Percentiles rank a stretch among this genome's conserved stretches.
These are phyloP conservation scores for Isichthys henryi DNA, from an alignment of 2,113 vertebrate species.

Conservation along the genomic window DNA sequence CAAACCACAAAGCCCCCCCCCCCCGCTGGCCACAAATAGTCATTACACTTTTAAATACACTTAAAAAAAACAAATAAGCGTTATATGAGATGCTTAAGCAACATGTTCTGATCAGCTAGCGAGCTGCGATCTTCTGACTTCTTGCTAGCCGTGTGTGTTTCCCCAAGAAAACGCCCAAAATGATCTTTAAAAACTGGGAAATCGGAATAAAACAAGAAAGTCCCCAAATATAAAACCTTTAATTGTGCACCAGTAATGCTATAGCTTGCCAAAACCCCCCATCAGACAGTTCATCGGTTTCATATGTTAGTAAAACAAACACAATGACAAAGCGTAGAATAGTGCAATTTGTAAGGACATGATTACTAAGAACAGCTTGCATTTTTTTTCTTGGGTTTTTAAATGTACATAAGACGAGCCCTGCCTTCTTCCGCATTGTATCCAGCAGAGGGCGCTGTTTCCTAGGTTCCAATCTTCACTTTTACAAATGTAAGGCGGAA, in stretches of 20 bases:
- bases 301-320: background rate
- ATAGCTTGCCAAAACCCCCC: background rate
- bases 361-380: background rate
- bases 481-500: background rate
- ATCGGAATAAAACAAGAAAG: background rate
- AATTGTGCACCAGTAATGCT: background rate
- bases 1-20: background rate
- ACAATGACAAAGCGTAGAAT: background rate
- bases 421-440: background rate
- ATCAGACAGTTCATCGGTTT: background rate
- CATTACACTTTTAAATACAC: background rate
- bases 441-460: conserved; percentile 37
- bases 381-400: background rate
- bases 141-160: background rate
- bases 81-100: background rate
- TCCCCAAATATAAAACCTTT: background rate
- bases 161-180: background rate
- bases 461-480: background rate
- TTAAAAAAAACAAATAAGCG: too few relatives aligned
- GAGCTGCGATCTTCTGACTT: background rate
- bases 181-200: background rate
- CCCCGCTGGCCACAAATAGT: background rate
- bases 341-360: background rate
- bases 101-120: background rate
- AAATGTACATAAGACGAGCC: background rate